Percentiles rank a stretch among this genome's conserved stretches.
These are phyloP conservation scores for Alfaro cultratus DNA, from an alignment of 2,797 vertebrate species.

Conservation along the genomic window DNA sequence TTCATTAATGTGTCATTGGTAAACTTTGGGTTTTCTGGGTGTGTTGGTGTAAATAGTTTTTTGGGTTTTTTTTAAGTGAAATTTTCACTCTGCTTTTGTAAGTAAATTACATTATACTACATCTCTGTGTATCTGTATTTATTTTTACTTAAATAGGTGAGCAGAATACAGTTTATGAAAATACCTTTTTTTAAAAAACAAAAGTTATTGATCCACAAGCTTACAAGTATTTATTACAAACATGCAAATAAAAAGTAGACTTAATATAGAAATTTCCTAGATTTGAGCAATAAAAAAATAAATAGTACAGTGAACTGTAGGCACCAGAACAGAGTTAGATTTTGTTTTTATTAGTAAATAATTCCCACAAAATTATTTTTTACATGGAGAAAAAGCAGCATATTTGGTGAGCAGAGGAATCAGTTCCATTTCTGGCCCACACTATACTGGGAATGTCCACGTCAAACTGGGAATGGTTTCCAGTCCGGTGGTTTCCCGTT, in stretches of 20 bases:
- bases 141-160: constrained; percentile 21
- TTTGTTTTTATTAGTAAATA: constrained; percentile 62
- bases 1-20: constrained; percentile 44
- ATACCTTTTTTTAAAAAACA: constrained; percentile 9
- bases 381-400: constrained; percentile 67
- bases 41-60: constrained; percentile 12
- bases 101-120: constrained; percentile 70
- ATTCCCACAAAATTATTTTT: constrained; percentile 55
- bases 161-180: constrained; percentile 20
- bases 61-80: neutral
- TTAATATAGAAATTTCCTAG: neutral
- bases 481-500: constrained; percentile 18
- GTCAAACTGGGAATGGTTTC: constrained; percentile 14
- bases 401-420: constrained; percentile 56
- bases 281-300: constrained; percentile 73
- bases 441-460: neutral
- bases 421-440: constrained; percentile 40
- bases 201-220: constrained; percentile 5
- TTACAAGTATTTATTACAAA: constrained; percentile 54
- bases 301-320: constrained; percentile 45
- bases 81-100: constrained; percentile 30
- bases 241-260: constrained; percentile 65
- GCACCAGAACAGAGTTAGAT: constrained; percentile 44
- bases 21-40: constrained; percentile 37
- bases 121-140: constrained; percentile 37